Evolutionary conservation across 2,113 vertebrate genomes (phyloP).

Genomic region (Thalassoma bifasciatum): DNA sequence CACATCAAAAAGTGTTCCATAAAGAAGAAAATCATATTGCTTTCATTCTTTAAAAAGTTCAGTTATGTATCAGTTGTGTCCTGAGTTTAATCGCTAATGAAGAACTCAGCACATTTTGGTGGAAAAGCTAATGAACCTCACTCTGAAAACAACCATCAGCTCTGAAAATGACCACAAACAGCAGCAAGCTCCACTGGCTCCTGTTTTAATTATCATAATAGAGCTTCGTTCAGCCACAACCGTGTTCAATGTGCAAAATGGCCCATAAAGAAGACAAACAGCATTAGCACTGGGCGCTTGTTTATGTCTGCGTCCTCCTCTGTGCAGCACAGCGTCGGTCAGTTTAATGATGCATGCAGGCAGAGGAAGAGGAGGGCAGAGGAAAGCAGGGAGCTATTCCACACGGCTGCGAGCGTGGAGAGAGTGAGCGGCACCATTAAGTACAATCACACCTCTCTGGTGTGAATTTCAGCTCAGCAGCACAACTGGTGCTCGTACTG

Average conservation of each 20-base stretch:
- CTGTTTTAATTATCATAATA: conserved; percentile 53
- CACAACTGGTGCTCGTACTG: neutral
- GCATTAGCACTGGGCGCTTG: conserved; percentile 68
- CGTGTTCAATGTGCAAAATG: conserved; percentile 55
- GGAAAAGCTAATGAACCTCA: conserved; percentile 30
- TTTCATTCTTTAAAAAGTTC: too few species aligned
- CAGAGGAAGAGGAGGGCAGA: conserved; percentile 1
- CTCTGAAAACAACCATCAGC: conserved; percentile 37
- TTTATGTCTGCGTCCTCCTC: conserved; percentile 53
- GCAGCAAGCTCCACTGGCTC: neutral
- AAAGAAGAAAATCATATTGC: too few species aligned
- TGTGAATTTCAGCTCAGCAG: neutral
- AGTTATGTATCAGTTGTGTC: too few species aligned
- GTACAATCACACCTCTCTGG: neutral
- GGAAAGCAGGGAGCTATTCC: conserved; percentile 44
- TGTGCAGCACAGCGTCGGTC: conserved; percentile 50
- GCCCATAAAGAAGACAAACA: conserved; percentile 73
- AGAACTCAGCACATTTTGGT: conserved; percentile 26
- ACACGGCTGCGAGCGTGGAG: neutral
- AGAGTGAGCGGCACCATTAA: neutral
- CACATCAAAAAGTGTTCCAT: too few species aligned
- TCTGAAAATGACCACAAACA: conserved; percentile 49
- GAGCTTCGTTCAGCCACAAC: conserved; percentile 53
- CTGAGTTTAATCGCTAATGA: conserved; percentile 5
- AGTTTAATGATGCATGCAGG: conserved; percentile 76